Evolutionary conservation across 2,113 vertebrate genomes (phyloP).

Genomic region (Paedocypris sp.): DNA sequence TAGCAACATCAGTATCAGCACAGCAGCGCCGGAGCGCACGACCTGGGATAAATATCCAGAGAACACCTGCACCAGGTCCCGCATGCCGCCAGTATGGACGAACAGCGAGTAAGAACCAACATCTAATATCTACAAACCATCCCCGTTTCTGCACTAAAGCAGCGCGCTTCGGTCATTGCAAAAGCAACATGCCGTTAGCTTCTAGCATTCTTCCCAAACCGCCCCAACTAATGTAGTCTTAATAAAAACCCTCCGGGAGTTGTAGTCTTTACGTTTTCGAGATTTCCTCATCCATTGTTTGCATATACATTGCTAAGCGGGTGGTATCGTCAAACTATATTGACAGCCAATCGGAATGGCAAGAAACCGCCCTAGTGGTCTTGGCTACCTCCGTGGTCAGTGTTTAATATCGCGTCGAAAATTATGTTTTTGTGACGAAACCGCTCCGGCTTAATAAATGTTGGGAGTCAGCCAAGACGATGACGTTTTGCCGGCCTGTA

Average conservation of each 20-base stretch:
- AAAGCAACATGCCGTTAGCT: neutral
- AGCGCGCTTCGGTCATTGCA: too few relatives aligned
- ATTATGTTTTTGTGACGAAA: too few relatives aligned
- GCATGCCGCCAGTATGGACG: conserved; percentile 51
- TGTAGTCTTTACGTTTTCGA: neutral
- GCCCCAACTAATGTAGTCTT: neutral
- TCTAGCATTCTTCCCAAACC: neutral
- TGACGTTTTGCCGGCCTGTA: conserved; percentile 21
- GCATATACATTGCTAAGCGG: neutral
- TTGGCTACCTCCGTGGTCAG: too few relatives aligned
- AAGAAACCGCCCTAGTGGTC: conserved; percentile 3
- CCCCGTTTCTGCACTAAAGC: neutral
- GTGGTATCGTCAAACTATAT: neutral
- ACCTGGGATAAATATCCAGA: conserved; percentile 1
- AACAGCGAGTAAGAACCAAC: conserved; percentile 59
- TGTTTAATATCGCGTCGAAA: too few relatives aligned
- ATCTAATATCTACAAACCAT: conserved; percentile 21
- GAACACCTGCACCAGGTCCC: conserved; percentile 29
- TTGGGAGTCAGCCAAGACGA: too few relatives aligned
- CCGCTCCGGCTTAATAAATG: too few relatives aligned
- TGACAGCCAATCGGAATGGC: neutral
- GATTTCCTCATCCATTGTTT: neutral
- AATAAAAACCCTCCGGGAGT: neutral
- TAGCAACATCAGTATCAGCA: conserved; percentile 61
- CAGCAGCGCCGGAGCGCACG: conserved; percentile 13